phyloP scores from a whole-genome alignment of 1,140 invertebrate species.

The Heliconius hewitsoni region DNA sequence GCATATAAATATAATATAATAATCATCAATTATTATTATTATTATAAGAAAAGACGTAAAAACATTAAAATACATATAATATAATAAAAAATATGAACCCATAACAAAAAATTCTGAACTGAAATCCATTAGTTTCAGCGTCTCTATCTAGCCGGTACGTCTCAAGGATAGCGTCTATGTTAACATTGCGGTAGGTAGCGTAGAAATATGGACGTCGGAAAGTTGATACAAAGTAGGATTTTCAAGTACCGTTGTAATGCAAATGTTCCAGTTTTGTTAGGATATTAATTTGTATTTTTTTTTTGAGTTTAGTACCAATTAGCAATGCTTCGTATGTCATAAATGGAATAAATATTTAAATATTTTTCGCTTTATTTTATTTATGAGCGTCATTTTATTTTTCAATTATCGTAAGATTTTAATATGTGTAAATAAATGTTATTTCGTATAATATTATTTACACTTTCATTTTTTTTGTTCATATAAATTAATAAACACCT shows the following conservation, averaged over 20 bases:
- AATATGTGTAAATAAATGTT: no score
- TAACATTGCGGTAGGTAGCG: conserved; percentile 50
- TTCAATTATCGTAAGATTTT: no score
- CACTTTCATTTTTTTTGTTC: no score
- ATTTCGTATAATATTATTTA: no score
- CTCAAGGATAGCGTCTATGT: conserved; percentile 42
- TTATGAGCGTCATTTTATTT: no score
- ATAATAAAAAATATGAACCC: neutral
- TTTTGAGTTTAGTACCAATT: neutral
- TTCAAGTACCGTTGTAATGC: conserved; percentile 61
- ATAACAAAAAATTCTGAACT: neutral
- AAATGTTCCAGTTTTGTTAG: conserved; percentile 12
- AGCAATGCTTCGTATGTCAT: no score
- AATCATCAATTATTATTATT: neutral
- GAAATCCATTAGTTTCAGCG: conserved; percentile 33
- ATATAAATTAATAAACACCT: no score
- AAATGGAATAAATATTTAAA: no score
- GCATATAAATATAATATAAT: neutral
- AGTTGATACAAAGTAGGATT: conserved; percentile 75
- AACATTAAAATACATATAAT: neutral
- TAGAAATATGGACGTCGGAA: conserved; percentile 73
- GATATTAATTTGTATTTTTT: neutral
- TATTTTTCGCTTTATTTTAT: no score
- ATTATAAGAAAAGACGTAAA: conserved; percentile 42
- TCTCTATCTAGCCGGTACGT: conserved; percentile 34